Conservation (phyloP, 2,888 invertebrate genomes). For the Phragmatobia fuliginosa region DNA sequence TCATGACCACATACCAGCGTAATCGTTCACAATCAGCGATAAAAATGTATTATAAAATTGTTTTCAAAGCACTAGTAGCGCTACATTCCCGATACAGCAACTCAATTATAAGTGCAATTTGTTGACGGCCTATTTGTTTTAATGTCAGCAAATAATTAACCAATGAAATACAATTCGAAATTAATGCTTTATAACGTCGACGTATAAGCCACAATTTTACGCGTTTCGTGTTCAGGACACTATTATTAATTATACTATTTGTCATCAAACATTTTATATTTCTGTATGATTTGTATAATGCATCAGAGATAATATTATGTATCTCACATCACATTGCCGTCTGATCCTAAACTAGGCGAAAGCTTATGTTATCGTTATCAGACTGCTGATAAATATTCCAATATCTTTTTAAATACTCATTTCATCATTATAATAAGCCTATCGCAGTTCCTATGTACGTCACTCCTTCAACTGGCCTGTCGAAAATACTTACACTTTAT, state of each 20-base stretch:
- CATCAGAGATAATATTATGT: neutral
- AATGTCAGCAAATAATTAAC: conserved; percentile 53
- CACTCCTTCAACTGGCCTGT: no score
- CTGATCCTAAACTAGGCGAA: no score
- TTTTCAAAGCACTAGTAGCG: conserved; percentile 28
- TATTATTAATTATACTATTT: conserved; percentile 14
- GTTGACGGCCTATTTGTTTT: conserved; percentile 44
- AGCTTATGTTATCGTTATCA: no score
- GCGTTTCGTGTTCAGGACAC: conserved; percentile 30
- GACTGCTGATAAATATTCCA: no score
- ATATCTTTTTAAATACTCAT: no score
- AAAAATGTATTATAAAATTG: conserved; percentile 35
- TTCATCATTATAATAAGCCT: no score
- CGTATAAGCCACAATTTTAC: conserved; percentile 28
- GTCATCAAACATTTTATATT: neutral
- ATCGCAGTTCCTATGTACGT: no score
- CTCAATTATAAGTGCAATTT: conserved; percentile 48
- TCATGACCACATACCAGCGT: conserved; percentile 8
- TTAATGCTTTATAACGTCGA: conserved; percentile 34
- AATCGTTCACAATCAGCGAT: conserved; percentile 1
- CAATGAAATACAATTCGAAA: conserved; percentile 39
- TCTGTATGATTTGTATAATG: neutral
- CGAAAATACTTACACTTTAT: no score
- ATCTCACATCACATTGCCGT: no score
- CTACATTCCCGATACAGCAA: conserved; percentile 37